Base-by-base conservation (phyloP, 2,113 vertebrate genomes). In the Rousettus leschenaultii region DNA sequence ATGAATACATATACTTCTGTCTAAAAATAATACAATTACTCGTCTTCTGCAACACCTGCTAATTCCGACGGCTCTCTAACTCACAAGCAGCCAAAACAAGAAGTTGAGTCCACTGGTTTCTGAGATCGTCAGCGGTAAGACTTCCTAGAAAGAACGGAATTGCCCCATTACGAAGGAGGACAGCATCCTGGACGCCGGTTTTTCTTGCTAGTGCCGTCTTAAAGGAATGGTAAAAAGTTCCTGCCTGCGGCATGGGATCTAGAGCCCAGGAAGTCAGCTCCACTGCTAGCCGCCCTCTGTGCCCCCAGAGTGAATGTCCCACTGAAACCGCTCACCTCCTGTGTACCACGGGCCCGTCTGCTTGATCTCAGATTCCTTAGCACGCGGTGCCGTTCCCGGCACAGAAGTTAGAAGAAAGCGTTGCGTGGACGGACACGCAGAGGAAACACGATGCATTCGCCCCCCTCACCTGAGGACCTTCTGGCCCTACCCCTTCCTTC, bases 41-140 rank as follows among this genome's bases (percentile, higher is more conserved):
- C 43, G 35, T 59, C 35, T 86, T 84, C 26, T 35, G 35, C 10
- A 35, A 65, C 24, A 43, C n/a, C 86, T 26, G 61, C 6, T 8
- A 38, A 19, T 74, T 78, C 40, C 61, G 87, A 15, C n/a, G 45
- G 53, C 18, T 55, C 84, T 86, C 80, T 91, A 48, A 51, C 57
- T 95, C 45, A 86, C 85, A 75, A 35, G 28, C 55, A 59, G 18
- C 71, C 73, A 53, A 70, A 80, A 87, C 26, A 43, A 63, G 87
- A 82, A 70, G 73, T 16, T 59, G 21, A 18, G 55, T n/a, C 26
- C 38, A 33, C 68, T 19, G 3, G 71, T 40, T 19, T 79, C 80
- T 66, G 4, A 28, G 12, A 15, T 12, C 3, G 8, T 40, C 84
- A 43, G 24, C 1, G 19, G 33, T 7, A 2, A 22, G 26, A 24